phyloP scores from a whole-genome alignment of 2,797 vertebrate species.

The Gephyroberyx darwinii region DNA sequence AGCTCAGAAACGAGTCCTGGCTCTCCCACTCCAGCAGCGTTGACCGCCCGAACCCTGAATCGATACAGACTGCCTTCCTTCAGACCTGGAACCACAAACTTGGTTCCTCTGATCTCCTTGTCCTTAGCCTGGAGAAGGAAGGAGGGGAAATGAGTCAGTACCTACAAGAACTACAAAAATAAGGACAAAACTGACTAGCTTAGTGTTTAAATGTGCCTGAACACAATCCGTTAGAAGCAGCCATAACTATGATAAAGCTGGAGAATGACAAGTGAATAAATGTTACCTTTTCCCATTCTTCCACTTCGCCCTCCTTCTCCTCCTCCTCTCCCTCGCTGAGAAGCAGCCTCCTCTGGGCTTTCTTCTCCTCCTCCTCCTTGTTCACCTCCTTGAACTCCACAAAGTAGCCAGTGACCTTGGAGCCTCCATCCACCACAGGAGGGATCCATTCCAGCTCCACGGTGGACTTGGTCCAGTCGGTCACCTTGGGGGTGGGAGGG shows the following conservation, averaged over 20 bases:
- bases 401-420: constrained; percentile 95
- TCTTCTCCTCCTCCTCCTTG: constrained; percentile 76
- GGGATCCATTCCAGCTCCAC: constrained; percentile 96
- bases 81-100: constrained; percentile 90
- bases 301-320: constrained; percentile 75
- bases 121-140: constrained; percentile 89
- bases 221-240: too few species aligned
- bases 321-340: constrained; percentile 56
- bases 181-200: too few species aligned
- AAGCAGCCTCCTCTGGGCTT: constrained; percentile 71
- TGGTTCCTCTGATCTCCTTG: constrained; percentile 96
- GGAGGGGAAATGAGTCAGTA: not conserved
- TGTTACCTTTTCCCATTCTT: constrained; percentile 92
- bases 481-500: constrained; percentile 94
- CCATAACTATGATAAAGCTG: too few species aligned
- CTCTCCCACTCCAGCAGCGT: constrained; percentile 91
- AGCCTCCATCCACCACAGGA: constrained; percentile 91
- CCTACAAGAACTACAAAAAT: not conserved
- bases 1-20: constrained; percentile 92
- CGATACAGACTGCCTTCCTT: constrained; percentile 94
- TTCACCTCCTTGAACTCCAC: constrained; percentile 95
- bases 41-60: constrained; percentile 95
- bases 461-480: constrained; percentile 95
- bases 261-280: not conserved
- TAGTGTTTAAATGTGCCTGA: too few species aligned